Percentiles rank a stretch among this genome's conserved stretches.
Evolutionary conservation across 1,140 invertebrate genomes (phyloP).

Genomic region (Patella vulgata): DNA sequence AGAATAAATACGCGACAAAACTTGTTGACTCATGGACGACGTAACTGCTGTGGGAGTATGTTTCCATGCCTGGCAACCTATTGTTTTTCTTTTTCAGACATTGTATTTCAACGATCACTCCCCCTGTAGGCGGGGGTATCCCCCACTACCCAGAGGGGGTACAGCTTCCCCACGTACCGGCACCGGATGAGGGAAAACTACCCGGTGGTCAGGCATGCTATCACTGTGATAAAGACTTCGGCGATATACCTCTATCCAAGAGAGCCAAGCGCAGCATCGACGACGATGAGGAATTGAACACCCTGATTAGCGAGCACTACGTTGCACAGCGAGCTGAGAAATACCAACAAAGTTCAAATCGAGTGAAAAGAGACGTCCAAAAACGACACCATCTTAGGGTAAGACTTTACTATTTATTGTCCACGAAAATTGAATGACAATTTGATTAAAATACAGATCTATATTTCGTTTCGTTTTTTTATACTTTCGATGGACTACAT

Average conservation of each 20-base stretch:
- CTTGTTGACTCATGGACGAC: too few relatives aligned
- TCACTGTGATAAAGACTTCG: slow-evolving; percentile 76
- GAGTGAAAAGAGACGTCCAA: too few relatives aligned
- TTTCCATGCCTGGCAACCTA: too few relatives aligned
- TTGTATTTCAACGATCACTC: slow-evolving; percentile 81
- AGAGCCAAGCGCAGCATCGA: slow-evolving; percentile 35
- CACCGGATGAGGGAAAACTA: slow-evolving; percentile 73
- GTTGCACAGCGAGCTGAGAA: background rate
- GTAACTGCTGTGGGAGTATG: too few relatives aligned
- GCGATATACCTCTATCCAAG: slow-evolving; percentile 52
- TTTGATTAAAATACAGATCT: too few relatives aligned
- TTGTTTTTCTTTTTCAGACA: slow-evolving; percentile 73
- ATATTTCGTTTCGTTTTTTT: too few relatives aligned
- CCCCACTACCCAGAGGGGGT: slow-evolving; percentile 44
- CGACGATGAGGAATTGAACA: slow-evolving; percentile 19
- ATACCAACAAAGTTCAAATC: too few relatives aligned
- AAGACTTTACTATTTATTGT: too few relatives aligned
- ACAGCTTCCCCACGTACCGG: slow-evolving; percentile 49
- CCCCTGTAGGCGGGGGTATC: slow-evolving; percentile 69
- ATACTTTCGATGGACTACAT: too few relatives aligned
- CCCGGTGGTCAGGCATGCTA: slow-evolving; percentile 91
- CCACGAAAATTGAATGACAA: too few relatives aligned
- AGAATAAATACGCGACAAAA: too few relatives aligned
- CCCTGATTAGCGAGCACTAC: slow-evolving; percentile 4
- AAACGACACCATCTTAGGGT: too few relatives aligned